These are phyloP conservation scores for Cryptocephalus moraei DNA, from an alignment of 2,888 invertebrate species.

Conservation along the genomic window DNA sequence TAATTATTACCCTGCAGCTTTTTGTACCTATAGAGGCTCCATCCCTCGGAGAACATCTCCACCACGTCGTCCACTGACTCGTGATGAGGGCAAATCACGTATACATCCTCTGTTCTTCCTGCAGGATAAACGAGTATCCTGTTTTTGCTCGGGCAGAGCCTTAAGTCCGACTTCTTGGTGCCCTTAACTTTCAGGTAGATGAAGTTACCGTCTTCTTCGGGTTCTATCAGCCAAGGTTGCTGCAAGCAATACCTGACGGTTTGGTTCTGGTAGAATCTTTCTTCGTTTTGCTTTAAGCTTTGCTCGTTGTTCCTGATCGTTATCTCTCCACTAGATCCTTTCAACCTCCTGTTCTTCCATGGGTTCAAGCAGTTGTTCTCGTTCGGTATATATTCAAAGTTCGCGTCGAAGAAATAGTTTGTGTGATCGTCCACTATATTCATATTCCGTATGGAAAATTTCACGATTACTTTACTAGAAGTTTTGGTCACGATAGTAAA, in stretches of 20 bases:
- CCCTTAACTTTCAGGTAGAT: slow-evolving; percentile 63
- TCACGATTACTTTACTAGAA: slow-evolving; percentile 59
- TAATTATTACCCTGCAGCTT: slow-evolving; percentile 42
- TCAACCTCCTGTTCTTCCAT: slow-evolving; percentile 54
- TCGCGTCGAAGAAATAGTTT: slow-evolving; percentile 68
- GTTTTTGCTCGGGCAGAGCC: slow-evolving; percentile 56
- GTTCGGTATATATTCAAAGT: slow-evolving; percentile 55
- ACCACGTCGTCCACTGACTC: slow-evolving; percentile 40
- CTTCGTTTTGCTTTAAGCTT: slow-evolving; percentile 33
- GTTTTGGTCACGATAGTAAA: slow-evolving; percentile 57
- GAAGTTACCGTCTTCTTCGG: slow-evolving; percentile 60
- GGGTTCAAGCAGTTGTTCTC: slow-evolving; percentile 53
- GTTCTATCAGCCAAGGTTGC: slow-evolving; percentile 70
- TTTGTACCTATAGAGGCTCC: slow-evolving; percentile 34
- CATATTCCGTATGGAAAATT: slow-evolving; percentile 68
- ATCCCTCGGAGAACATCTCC: slow-evolving; percentile 62
- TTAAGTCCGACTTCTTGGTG: slow-evolving; percentile 38
- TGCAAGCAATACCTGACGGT: slow-evolving; percentile 48
- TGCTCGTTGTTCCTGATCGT: slow-evolving; percentile 52
- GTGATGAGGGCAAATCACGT: slow-evolving; percentile 56
- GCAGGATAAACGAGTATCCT: slow-evolving; percentile 64
- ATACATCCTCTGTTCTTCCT: slow-evolving; percentile 49
- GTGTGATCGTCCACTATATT: slow-evolving; percentile 71
- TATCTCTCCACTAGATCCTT: slow-evolving; percentile 66
- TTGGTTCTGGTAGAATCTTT: slow-evolving; percentile 42